Percentiles rank a stretch among this genome's conserved stretches.
Conservation (phyloP, 2,797 vertebrate genomes). For the Tachyglossus aculeatus region DNA sequence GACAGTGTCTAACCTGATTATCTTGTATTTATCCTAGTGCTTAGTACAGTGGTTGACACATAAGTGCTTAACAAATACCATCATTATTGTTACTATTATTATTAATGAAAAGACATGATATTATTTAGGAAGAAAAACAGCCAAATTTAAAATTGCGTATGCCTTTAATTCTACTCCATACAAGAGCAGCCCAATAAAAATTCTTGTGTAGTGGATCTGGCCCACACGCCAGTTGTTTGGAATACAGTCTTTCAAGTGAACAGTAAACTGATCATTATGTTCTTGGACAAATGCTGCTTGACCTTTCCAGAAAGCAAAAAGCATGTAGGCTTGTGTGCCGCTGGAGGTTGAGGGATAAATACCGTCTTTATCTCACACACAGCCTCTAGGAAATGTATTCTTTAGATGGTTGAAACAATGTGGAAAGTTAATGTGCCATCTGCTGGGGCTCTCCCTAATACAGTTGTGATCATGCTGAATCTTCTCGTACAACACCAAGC, state of each 20-base stretch:
- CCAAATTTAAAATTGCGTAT: neutral
- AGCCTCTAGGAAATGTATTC: neutral
- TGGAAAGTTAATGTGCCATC: neutral
- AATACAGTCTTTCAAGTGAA: neutral
- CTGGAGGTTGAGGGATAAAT: neutral
- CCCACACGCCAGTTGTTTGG: conserved; percentile 35
- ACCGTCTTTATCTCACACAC: neutral
- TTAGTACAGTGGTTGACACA: too few species aligned
- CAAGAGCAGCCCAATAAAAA: conserved; percentile 8
- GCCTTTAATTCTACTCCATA: conserved; percentile 2
- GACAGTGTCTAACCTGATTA: too few species aligned
- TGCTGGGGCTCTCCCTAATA: neutral
- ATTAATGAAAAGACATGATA: too few species aligned
- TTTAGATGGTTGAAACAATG: neutral
- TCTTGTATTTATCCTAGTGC: too few species aligned
- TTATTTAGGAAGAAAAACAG: too few species aligned
- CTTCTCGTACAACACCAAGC: too few species aligned
- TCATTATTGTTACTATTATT: too few species aligned
- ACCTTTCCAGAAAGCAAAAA: conserved; percentile 21
- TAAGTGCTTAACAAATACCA: too few species aligned
- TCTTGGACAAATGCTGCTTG: conserved; percentile 28
- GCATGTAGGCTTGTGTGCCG: neutral
- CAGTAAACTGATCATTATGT: conserved; percentile 1
- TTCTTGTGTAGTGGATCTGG: neutral
- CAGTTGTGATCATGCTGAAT: too few species aligned